Evolutionary conservation across 2,888 invertebrate species (phyloP).

Genomic region (Parasteatoda lunata): DNA sequence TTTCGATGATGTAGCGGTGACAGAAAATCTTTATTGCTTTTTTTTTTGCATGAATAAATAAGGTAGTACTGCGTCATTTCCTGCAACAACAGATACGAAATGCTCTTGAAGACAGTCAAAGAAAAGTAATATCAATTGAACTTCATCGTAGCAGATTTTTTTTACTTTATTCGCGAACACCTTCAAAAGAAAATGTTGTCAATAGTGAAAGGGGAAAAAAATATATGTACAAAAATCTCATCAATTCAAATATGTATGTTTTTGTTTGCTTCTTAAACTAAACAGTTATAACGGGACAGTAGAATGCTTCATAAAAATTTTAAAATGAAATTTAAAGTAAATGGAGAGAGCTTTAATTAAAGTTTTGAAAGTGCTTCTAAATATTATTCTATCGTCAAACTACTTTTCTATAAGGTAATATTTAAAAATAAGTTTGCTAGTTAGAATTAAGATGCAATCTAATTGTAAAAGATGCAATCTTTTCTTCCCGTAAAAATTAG

Average conservation of each 20-base stretch:
- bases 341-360: too few relatives aligned
- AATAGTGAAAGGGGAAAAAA: not conserved
- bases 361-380: too few relatives aligned
- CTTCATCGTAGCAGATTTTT: constrained; percentile 7
- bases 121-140: constrained; percentile 64
- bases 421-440: too few relatives aligned
- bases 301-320: too few relatives aligned
- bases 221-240: not conserved
- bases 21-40: constrained; percentile 62
- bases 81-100: constrained; percentile 46
- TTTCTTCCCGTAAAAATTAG: too few relatives aligned
- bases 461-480: too few relatives aligned
- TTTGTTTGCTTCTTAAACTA: not conserved
- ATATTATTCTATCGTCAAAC: too few relatives aligned
- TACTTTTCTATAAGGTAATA: too few relatives aligned
- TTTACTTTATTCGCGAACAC: not conserved
- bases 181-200: not conserved
- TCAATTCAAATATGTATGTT: not conserved
- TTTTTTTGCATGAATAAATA: constrained; percentile 62
- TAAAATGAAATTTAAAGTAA: too few relatives aligned
- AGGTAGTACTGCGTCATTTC: constrained; percentile 59
- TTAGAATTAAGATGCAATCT: too few relatives aligned
- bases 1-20: constrained; percentile 59
- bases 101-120: constrained; percentile 37
- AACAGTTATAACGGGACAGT: not conserved